phyloP scores from a whole-genome alignment of 2,113 vertebrate genomes.

The Recurvirostra avosetta region DNA sequence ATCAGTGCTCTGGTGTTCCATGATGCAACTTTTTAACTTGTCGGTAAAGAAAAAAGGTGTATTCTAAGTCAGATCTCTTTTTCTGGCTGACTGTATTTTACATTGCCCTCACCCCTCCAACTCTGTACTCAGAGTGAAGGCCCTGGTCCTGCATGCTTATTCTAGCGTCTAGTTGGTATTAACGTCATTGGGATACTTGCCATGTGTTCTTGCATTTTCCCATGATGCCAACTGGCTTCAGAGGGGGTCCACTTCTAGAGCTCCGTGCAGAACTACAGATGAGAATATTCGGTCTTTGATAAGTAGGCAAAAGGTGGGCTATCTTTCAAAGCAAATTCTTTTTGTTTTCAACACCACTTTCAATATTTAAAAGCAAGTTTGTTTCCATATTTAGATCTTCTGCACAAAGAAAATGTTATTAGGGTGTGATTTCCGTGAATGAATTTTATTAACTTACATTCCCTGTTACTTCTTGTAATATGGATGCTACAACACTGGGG shows the following conservation, averaged over 20 bases:
- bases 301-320: neutral
- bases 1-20: neutral
- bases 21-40: neutral
- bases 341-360: neutral
- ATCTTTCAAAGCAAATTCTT: neutral
- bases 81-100: neutral
- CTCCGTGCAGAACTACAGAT: neutral
- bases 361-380: neutral
- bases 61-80: neutral
- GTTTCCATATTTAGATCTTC: neutral
- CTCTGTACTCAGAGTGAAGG: neutral
- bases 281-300: neutral
- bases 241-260: neutral
- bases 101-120: neutral
- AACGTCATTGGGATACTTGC: neutral
- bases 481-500: neutral
- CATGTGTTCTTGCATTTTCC: neutral
- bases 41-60: neutral
- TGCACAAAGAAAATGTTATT: neutral
- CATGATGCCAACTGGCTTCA: neutral
- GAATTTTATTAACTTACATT: neutral
- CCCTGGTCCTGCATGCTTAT: fast-evolving
- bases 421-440: fast-evolving
- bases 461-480: neutral
- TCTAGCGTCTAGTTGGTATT: neutral